A percentile compares a stretch with the other conserved stretches of the same genome.
phyloP scores from a whole-genome alignment of 2,113 vertebrate genomes.

The Aegithalos caudatus region DNA sequence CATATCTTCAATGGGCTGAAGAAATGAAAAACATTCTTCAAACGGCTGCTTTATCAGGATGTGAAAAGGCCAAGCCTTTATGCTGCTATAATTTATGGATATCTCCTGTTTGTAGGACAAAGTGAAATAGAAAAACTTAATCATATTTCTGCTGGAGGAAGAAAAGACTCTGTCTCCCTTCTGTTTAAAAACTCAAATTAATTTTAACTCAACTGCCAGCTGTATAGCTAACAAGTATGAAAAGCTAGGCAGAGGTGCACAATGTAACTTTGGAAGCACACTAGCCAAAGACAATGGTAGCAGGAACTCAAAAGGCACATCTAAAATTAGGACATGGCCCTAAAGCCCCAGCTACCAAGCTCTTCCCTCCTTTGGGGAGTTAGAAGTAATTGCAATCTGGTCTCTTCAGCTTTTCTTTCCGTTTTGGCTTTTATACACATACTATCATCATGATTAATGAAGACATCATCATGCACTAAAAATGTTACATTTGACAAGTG shows the following conservation, averaged over 20 bases:
- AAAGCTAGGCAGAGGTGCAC: not conserved
- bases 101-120: constrained; percentile 52
- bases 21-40: constrained; percentile 57
- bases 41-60: constrained; percentile 16
- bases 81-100: constrained; percentile 47
- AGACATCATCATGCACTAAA: constrained; percentile 4
- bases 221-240: not conserved
- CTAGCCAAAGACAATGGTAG: not conserved
- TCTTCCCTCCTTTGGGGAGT: not conserved
- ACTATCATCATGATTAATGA: constrained; percentile 2
- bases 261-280: not conserved
- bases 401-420: not conserved
- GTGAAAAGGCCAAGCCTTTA: constrained; percentile 48
- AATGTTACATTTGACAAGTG: constrained; percentile 28
- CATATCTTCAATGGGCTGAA: constrained; percentile 28
- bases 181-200: constrained; percentile 11
- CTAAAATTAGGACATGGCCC: not conserved
- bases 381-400: not conserved
- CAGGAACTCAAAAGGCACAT: not conserved
- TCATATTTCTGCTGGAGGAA: constrained; percentile 6
- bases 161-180: not conserved
- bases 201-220: not conserved
- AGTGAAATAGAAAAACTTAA: constrained; percentile 45
- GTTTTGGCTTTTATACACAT: not conserved
- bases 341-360: not conserved